Conservation (phyloP, 2,888 invertebrate genomes). For the Cataglyphis livida region DNA sequence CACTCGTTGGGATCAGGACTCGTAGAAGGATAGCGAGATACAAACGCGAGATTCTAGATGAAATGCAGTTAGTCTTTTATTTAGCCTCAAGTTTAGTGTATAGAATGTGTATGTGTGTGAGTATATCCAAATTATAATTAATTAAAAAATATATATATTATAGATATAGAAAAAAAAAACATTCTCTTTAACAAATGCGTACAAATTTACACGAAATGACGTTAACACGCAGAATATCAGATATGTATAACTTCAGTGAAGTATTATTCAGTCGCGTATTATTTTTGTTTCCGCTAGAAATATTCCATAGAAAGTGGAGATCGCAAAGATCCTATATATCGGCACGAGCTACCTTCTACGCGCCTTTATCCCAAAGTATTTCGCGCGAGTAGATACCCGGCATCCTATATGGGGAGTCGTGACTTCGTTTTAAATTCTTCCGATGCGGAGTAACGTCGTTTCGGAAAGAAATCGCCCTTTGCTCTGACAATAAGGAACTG, state of each 20-base stretch:
- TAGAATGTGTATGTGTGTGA: too few relatives aligned
- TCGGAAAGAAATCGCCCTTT: conserved; percentile 78
- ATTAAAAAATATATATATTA: too few relatives aligned
- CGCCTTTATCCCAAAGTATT: conserved; percentile 67
- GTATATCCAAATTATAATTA: too few relatives aligned
- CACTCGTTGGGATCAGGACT: too few relatives aligned
- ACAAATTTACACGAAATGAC: conserved; percentile 9
- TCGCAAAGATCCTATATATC: conserved; percentile 60
- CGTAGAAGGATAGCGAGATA: too few relatives aligned
- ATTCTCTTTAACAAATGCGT: neutral
- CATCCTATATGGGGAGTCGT: conserved; percentile 74
- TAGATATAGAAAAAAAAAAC: too few relatives aligned
- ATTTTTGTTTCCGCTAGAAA: conserved; percentile 41
- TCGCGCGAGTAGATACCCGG: conserved; percentile 63
- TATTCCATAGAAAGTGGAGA: conserved; percentile 51
- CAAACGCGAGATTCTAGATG: too few relatives aligned
- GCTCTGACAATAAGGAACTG: conserved; percentile 76
- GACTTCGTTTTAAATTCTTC: conserved; percentile 80
- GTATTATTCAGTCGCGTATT: neutral
- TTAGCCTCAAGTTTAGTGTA: too few relatives aligned
- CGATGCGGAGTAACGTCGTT: conserved; percentile 77
- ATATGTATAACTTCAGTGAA: conserved; percentile 8
- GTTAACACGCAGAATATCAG: conserved; percentile 20
- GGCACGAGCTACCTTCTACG: conserved; percentile 52
- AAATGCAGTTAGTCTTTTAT: too few relatives aligned